Percentiles rank a stretch among this genome's conserved stretches.
phyloP scores from a whole-genome alignment of 53 echinoderm and acorn worm genomes.

The Holothuria leucospilota region DNA sequence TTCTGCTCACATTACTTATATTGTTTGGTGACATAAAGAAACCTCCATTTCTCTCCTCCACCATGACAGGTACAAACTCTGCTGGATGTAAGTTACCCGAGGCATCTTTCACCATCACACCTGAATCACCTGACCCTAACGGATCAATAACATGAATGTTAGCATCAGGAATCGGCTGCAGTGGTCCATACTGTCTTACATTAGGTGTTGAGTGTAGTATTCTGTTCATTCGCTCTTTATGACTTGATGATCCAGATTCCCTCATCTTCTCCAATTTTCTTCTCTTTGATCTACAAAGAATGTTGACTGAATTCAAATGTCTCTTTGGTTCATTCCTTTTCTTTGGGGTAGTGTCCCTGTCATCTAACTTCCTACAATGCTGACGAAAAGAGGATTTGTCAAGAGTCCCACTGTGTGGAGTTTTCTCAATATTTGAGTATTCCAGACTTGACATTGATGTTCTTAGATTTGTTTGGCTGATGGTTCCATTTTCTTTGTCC shows the following conservation, averaged over 20 bases:
- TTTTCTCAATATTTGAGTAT: slow-evolving; percentile 8
- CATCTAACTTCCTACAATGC: slow-evolving; percentile 8
- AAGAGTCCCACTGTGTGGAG: slow-evolving; percentile 24
- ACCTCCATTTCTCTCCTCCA: slow-evolving; percentile 34
- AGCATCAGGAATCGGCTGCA: slow-evolving; percentile 7
- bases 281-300: slow-evolving; percentile 44
- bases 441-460: neutral
- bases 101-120: slow-evolving; percentile 39
- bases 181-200: neutral
- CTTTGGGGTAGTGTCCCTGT: slow-evolving; percentile 33
- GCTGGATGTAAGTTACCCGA: slow-evolving; percentile 29
- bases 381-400: neutral
- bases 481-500: neutral
- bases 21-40: slow-evolving; percentile 10
- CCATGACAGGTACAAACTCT: slow-evolving; percentile 42
- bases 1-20: neutral
- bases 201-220: neutral
- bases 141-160: slow-evolving; percentile 10
- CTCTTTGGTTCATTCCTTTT: slow-evolving; percentile 13
- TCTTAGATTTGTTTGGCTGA: neutral
- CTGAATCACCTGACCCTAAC: neutral
- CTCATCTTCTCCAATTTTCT: slow-evolving; percentile 9
- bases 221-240: too few relatives aligned
- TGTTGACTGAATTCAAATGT: slow-evolving; percentile 42
- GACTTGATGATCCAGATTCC: neutral